Evolutionary conservation across 2,888 invertebrate species (phyloP).

Genomic region (Agelastica alni): DNA sequence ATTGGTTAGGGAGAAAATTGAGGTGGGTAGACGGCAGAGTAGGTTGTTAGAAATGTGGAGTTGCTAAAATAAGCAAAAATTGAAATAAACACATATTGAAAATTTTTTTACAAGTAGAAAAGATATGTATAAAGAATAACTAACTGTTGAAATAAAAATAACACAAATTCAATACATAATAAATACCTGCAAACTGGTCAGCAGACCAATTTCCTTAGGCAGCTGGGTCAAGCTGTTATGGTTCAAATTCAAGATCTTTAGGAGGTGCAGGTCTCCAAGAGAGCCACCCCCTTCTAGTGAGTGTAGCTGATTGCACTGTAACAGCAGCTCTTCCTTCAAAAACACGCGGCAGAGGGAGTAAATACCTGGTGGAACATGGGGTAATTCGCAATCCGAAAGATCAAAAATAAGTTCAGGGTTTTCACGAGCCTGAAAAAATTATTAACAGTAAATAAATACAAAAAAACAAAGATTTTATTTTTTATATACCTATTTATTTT

Average conservation of each 20-base stretch:
- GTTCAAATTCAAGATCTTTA: constrained; percentile 70
- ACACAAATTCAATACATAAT: too few relatives aligned
- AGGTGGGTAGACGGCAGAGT: constrained; percentile 70
- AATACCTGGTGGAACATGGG: constrained; percentile 74
- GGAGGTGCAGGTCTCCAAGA: constrained; percentile 69
- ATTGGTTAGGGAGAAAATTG: constrained; percentile 66
- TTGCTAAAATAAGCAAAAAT: too few relatives aligned
- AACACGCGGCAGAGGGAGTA: constrained; percentile 82
- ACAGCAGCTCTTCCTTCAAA: constrained; percentile 71
- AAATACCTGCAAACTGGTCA: constrained; percentile 69
- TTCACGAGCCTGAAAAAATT: constrained; percentile 67
- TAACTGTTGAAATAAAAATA: too few relatives aligned
- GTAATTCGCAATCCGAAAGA: constrained; percentile 76
- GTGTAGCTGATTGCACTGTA: constrained; percentile 71
- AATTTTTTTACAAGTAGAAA: too few relatives aligned
- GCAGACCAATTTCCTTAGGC: constrained; percentile 67
- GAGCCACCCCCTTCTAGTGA: constrained; percentile 73
- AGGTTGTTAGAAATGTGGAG: constrained; percentile 75
- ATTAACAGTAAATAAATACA: too few relatives aligned
- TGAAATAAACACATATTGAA: too few relatives aligned
- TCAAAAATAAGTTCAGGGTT: constrained; percentile 83
- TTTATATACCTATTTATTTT: too few relatives aligned
- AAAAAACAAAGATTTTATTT: too few relatives aligned
- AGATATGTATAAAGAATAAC: too few relatives aligned
- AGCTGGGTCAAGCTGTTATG: constrained; percentile 67